These are phyloP conservation scores for Phallusia fumigata DNA, from an alignment of 23 tunicate genomes.

Conservation along the genomic window DNA sequence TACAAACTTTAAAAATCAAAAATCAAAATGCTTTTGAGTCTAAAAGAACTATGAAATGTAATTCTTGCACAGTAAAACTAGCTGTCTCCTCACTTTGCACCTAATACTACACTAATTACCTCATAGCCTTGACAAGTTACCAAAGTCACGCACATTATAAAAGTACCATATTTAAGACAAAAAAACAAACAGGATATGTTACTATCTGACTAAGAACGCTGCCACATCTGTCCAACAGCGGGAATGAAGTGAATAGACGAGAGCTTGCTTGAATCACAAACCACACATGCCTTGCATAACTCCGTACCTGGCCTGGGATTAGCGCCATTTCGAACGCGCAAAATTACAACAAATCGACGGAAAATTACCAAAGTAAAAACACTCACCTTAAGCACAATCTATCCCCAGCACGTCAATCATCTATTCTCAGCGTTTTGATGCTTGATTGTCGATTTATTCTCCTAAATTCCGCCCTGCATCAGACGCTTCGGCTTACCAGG, in stretches of 20 bases:
- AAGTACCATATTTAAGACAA: neutral
- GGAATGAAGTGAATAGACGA: slow-evolving; percentile 25
- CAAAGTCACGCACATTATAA: neutral
- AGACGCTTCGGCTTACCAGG: slow-evolving; percentile 37
- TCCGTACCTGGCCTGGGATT: slow-evolving; percentile 25
- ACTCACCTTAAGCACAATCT: slow-evolving; percentile 34
- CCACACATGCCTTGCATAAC: slow-evolving; percentile 94
- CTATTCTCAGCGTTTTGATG: slow-evolving; percentile 28
- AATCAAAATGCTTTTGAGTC: too few relatives aligned
- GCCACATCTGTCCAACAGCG: neutral
- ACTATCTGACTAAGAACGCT: neutral
- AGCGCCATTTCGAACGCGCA: slow-evolving; percentile 13
- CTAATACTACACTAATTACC: too few relatives aligned
- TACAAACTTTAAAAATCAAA: too few relatives aligned
- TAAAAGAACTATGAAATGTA: too few relatives aligned
- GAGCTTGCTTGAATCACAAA: slow-evolving; percentile 25
- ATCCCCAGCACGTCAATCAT: slow-evolving; percentile 8
- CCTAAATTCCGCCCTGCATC: slow-evolving; percentile 18
- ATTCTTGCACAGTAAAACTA: too few relatives aligned
- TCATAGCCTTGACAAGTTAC: too few relatives aligned
- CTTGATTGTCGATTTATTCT: slow-evolving; percentile 26
- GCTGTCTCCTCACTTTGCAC: too few relatives aligned
- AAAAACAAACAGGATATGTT: neutral
- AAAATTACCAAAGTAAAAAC: slow-evolving; percentile 15
- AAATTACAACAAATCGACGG: slow-evolving; percentile 13